Evolutionary conservation across 1,140 invertebrate species (phyloP).

Genomic region (Meteorus sp.): DNA sequence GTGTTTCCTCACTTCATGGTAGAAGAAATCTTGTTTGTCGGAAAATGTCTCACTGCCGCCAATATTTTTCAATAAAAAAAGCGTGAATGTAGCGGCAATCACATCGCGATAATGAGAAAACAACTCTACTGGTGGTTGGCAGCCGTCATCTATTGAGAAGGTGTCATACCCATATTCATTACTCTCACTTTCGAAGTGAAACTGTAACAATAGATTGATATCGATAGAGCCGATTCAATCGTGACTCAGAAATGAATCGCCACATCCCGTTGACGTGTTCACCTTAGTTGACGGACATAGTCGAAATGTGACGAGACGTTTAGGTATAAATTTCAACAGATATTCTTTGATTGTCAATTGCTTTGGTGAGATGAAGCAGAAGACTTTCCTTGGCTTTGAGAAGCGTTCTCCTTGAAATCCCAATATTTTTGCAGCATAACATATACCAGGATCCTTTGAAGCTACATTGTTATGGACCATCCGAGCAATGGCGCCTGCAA

Average conservation of each 20-base stretch:
- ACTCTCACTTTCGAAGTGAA: constrained; percentile 62
- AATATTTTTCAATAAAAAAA: constrained; percentile 92
- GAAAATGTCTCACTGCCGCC: constrained; percentile 94
- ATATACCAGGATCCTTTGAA: constrained; percentile 80
- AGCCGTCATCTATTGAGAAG: constrained; percentile 87
- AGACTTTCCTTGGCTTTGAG: constrained; percentile 80
- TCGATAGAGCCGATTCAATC: no score
- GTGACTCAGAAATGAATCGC: no score
- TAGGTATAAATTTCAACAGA: constrained; percentile 89
- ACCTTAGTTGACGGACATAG: constrained; percentile 91
- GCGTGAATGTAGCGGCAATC: constrained; percentile 89
- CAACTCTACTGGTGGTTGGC: constrained; percentile 82
- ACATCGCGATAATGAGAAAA: constrained; percentile 83
- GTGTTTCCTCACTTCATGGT: constrained; percentile 86
- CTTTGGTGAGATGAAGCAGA: constrained; percentile 85
- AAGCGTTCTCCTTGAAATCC: constrained; percentile 70
- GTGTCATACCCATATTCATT: constrained; percentile 61
- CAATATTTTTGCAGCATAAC: constrained; percentile 82
- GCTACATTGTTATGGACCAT: constrained; percentile 86
- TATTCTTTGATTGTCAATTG: constrained; percentile 91
- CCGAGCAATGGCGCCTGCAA: constrained; percentile 75
- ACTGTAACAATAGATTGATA: constrained; percentile 57
- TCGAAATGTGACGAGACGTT: constrained; percentile 87
- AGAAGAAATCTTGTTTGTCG: constrained; percentile 94
- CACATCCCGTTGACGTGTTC: constrained; percentile 37